Percentiles rank a stretch among this genome's conserved stretches.
phyloP scores from a whole-genome alignment of 53 echinoderm and acorn worm species.

The Hippasteria phrygiana region DNA sequence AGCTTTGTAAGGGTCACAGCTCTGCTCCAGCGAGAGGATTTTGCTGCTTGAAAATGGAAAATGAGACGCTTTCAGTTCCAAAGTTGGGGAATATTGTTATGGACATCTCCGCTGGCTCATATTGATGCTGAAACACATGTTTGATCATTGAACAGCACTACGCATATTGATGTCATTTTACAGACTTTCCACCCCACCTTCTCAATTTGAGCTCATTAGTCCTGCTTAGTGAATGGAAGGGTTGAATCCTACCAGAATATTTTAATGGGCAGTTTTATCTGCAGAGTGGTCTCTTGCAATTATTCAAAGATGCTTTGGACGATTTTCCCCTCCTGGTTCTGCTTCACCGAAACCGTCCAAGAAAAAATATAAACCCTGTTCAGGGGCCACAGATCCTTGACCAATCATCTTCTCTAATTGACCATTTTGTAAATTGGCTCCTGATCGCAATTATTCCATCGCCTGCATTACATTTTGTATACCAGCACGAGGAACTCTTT shows the following conservation, averaged over 20 bases:
- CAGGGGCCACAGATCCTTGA: not conserved
- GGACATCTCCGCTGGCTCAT: too few species aligned
- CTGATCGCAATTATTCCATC: not conserved
- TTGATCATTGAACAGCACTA: not conserved
- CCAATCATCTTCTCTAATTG: slow-evolving; percentile 8
- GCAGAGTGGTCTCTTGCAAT: not conserved
- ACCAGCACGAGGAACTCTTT: not conserved
- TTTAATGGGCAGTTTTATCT: not conserved
- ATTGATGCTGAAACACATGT: too few species aligned
- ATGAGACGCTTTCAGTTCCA: too few species aligned
- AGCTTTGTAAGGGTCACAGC: too few species aligned
- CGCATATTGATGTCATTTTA: not conserved
- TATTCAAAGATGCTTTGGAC: not conserved
- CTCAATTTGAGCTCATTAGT: not conserved
- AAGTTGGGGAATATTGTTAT: too few species aligned
- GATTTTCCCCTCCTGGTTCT: not conserved
- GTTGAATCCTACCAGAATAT: not conserved
- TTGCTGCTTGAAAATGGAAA: too few species aligned
- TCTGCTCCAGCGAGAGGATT: too few species aligned
- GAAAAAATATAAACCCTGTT: not conserved
- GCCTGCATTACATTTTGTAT: not conserved
- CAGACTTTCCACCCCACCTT: not conserved
- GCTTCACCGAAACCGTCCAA: not conserved
- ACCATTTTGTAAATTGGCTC: slow-evolving; percentile 9
- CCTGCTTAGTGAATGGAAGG: not conserved